Percentiles rank a stretch among this genome's conserved stretches.
These are phyloP conservation scores for Ormyrus thymus DNA, from an alignment of 2,888 invertebrate species.

Conservation along the genomic window DNA sequence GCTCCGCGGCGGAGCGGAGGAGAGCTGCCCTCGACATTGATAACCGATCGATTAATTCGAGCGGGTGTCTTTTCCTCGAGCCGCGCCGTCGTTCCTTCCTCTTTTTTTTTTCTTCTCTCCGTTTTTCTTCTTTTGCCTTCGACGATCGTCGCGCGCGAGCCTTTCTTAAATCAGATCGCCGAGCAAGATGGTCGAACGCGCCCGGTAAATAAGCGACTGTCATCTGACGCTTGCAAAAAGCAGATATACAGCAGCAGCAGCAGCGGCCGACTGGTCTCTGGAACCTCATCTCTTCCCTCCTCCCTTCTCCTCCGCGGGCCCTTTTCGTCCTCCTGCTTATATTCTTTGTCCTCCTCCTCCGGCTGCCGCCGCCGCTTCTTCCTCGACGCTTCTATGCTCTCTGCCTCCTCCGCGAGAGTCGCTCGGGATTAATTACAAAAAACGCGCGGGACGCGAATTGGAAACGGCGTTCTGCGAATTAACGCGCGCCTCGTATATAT, in stretches of 20 bases:
- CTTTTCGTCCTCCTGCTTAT: neutral
- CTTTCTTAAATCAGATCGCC: slow-evolving; percentile 70
- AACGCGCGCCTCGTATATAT: slow-evolving; percentile 6
- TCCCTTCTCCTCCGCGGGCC: slow-evolving; percentile 46
- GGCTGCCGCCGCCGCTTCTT: slow-evolving; percentile 9
- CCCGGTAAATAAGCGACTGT: slow-evolving; percentile 74
- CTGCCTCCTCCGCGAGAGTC: slow-evolving; percentile 59
- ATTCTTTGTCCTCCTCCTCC: neutral
- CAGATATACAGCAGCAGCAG: slow-evolving; percentile 68
- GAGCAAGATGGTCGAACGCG: slow-evolving; percentile 72
- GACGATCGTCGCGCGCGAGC: slow-evolving; percentile 60
- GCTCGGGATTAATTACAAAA: slow-evolving; percentile 73
- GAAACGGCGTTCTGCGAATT: slow-evolving; percentile 69
- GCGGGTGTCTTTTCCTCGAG: slow-evolving; percentile 49
- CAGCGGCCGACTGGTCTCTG: slow-evolving; percentile 66
- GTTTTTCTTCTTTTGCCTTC: slow-evolving; percentile 25
- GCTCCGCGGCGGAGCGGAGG: neutral
- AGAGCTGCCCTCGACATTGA: slow-evolving; percentile 59
- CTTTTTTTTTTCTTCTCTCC: too few species aligned
- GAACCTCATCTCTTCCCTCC: slow-evolving; percentile 46
- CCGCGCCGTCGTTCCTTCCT: slow-evolving; percentile 20
- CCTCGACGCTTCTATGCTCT: slow-evolving; percentile 23
- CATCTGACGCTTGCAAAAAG: slow-evolving; percentile 74
- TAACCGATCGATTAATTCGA: slow-evolving; percentile 72
- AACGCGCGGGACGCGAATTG: slow-evolving; percentile 71